Evolutionary conservation across 2,888 invertebrate species (phyloP).

Genomic region (Gnatocerus cornutus): DNA sequence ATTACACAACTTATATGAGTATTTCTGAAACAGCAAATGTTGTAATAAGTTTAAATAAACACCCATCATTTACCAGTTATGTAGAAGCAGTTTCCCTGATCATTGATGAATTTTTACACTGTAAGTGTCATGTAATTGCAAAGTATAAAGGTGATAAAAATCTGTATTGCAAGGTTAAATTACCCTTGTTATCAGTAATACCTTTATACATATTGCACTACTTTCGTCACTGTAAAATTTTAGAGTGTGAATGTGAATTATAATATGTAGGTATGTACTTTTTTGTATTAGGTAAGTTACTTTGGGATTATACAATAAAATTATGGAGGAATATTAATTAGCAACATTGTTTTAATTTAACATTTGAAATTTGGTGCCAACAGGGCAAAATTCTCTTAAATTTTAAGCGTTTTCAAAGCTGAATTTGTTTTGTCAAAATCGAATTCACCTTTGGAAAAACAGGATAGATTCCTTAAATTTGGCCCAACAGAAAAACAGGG

Average conservation of each 20-base stretch:
- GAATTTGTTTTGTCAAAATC: background rate
- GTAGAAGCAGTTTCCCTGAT: conserved; percentile 48
- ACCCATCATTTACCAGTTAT: conserved; percentile 16
- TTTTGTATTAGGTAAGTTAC: conserved; percentile 26
- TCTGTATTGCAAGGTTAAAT: conserved; percentile 43
- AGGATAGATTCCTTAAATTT: too few relatives aligned
- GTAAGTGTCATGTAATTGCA: conserved; percentile 43
- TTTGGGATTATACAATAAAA: conserved; percentile 34
- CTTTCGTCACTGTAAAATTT: too few relatives aligned
- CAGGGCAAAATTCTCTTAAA: too few relatives aligned
- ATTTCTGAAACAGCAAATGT: conserved; percentile 20
- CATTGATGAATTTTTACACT: conserved; percentile 36
- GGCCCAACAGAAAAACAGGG: too few relatives aligned
- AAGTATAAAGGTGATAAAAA: conserved; percentile 42
- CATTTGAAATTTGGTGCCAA: background rate
- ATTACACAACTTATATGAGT: conserved; percentile 20
- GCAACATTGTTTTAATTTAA: conserved; percentile 1
- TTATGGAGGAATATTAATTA: conserved; percentile 3
- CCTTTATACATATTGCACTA: conserved; percentile 46
- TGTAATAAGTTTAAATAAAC: conserved; percentile 9
- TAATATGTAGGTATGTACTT: conserved; percentile 30
- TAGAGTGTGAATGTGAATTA: conserved; percentile 36
- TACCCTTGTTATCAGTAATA: conserved; percentile 40
- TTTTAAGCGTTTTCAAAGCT: too few relatives aligned
- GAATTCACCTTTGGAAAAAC: too few relatives aligned